Base-by-base conservation (phyloP, 2,888 invertebrate species). In the Apodemia zela region DNA sequence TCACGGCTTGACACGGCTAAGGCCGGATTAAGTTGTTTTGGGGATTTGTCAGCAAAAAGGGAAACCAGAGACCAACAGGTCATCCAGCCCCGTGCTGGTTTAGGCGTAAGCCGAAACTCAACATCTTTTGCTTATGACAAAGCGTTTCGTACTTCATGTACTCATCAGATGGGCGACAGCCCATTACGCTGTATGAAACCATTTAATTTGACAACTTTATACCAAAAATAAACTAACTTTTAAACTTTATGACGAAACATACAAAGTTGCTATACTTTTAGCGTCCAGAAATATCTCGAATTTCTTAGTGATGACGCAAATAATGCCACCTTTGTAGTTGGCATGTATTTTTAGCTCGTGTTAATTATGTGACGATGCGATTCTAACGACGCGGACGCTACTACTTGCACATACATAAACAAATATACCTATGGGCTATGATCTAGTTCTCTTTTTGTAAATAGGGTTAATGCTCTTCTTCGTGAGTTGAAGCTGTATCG, bases 251-350 rank as follows among this genome's bases (percentile, higher is more conserved):
- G 57, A 57, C 29, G 57, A 57, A 57, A 54, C 15, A 57, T 13
- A 13, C 57, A 57, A 57, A 29, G 57, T 57, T 13, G 54, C 29
- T 29, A n/a, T 29, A 57, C 25, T 57, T 15, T 57, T 29, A n/a
- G 25, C n/a, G 57, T 21, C 57, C 25, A 54, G 15, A 54, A 54
- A 54, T 54, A 54, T 25, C 54, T 15, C 11, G 25, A 15, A 54
- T 54, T 54, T 54, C 54, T 54, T 11, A 54, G 13, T 21, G 51
- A 54, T 54, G 54, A 54, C 54, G 54, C 54, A 54, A 54, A 25
- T 25, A 51, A 25, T 25, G 21, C 25, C 21, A 25, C 54, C 54
- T 54, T 54, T 54, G 54, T 54, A 54, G 25, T 54, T 54, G 25
- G 21, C 18, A 18, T 18, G 18, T 54, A 54, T 54, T 54, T 54